A percentile compares a stretch with the other conserved stretches of the same genome.
These are phyloP conservation scores for Zonitis immaculata DNA, from an alignment of 2,888 invertebrate genomes.

Conservation along the genomic window DNA sequence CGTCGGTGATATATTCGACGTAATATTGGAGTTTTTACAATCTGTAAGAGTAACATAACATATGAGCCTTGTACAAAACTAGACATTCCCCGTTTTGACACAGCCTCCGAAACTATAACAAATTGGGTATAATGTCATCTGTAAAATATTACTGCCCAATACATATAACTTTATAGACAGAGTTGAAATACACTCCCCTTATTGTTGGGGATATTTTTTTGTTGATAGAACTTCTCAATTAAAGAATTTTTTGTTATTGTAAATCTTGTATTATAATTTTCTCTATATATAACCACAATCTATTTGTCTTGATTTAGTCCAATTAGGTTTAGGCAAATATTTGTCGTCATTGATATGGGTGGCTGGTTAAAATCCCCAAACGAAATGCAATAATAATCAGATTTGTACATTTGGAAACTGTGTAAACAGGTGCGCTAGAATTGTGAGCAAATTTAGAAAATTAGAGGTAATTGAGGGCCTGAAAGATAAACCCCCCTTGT, in stretches of 20 bases:
- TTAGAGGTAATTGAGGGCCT: constrained; percentile 2
- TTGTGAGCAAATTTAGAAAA: background rate
- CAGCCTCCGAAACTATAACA: constrained; percentile 30
- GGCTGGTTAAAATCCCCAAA: constrained; percentile 15
- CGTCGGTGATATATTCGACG: constrained; percentile 27
- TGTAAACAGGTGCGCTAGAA: constrained; percentile 14
- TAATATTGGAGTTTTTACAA: constrained; percentile 31
- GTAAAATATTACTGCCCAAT: constrained; percentile 34
- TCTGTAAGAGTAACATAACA: constrained; percentile 23
- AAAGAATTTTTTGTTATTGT: background rate
- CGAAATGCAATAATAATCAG: constrained; percentile 14
- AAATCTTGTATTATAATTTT: background rate
- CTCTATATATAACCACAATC: background rate
- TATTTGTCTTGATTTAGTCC: background rate
- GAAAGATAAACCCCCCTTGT: background rate
- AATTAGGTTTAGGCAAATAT: constrained; percentile 9
- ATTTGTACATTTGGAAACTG: constrained; percentile 12
- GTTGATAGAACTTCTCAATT: background rate
- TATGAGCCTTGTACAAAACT: constrained; percentile 27
- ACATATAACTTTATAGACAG: constrained; percentile 31
- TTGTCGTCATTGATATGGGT: constrained; percentile 16
- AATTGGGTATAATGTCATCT: constrained; percentile 37
- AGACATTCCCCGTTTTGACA: constrained; percentile 26
- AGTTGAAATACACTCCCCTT: constrained; percentile 21
- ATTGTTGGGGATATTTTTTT: background rate